Evolutionary conservation across 2,113 vertebrate genomes (phyloP).

Genomic region (Chinchilla lanigera): DNA sequence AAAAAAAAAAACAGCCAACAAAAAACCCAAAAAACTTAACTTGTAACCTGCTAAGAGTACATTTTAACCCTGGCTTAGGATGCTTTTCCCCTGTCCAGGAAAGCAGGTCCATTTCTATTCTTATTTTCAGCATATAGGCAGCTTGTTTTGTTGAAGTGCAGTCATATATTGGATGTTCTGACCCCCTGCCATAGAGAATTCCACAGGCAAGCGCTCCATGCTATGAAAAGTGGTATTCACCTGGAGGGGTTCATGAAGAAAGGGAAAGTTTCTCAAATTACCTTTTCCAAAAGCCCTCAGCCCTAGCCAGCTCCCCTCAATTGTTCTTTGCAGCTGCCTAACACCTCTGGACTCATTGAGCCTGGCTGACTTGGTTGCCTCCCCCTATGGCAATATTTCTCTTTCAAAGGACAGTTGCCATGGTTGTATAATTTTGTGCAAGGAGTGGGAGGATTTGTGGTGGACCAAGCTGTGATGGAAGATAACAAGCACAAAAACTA

Average conservation of each 20-base stretch:
- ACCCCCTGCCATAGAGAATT: slow-evolving; percentile 50
- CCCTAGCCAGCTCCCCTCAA: not conserved
- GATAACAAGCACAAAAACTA: slow-evolving; percentile 58
- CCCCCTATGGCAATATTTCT: slow-evolving; percentile 67
- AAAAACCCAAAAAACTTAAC: not conserved
- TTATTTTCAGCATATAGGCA: not conserved
- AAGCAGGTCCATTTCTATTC: slow-evolving; percentile 22
- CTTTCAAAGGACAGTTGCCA: slow-evolving; percentile 67
- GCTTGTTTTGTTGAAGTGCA: slow-evolving; percentile 55
- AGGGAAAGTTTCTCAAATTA: slow-evolving; percentile 73
- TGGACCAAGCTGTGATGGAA: slow-evolving; percentile 70
- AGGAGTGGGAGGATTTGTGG: slow-evolving; percentile 45
- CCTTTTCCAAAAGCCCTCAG: slow-evolving; percentile 68
- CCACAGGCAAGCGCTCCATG: slow-evolving; percentile 38
- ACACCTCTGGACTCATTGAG: slow-evolving; percentile 30
- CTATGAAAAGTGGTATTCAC: slow-evolving; percentile 59
- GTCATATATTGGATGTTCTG: not conserved
- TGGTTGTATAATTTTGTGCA: slow-evolving; percentile 67
- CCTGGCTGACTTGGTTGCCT: slow-evolving; percentile 34
- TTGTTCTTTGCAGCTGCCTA: slow-evolving; percentile 43
- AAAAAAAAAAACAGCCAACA: not conserved
- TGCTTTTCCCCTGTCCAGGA: not conserved
- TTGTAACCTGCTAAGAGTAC: not conserved
- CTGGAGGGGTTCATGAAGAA: slow-evolving; percentile 58
- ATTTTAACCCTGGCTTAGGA: slow-evolving; percentile 43